Percentiles rank a stretch among this genome's conserved stretches.
These are phyloP conservation scores for Tyria jacobaeae DNA, from an alignment of 2,888 invertebrate species.

Conservation along the genomic window DNA sequence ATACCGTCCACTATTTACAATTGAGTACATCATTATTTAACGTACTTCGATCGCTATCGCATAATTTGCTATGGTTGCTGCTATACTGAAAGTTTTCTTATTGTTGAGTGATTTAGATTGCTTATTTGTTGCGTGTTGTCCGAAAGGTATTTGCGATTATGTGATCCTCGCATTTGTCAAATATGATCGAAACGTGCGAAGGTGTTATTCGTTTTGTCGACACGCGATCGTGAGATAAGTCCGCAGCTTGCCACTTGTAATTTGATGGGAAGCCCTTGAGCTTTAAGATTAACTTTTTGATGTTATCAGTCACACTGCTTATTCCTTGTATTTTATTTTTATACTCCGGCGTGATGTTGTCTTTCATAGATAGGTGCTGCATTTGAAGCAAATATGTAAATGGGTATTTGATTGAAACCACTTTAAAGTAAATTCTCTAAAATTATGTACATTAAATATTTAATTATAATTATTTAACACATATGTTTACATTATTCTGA, in stretches of 20 bases:
- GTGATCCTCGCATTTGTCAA: conserved; percentile 76
- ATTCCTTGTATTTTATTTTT: conserved; percentile 29
- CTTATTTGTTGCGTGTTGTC: conserved; percentile 44
- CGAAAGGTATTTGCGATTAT: conserved; percentile 66
- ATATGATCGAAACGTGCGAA: conserved; percentile 73
- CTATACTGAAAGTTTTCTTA: conserved; percentile 54
- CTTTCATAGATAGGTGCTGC: neutral
- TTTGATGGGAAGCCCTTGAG: conserved; percentile 74
- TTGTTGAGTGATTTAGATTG: conserved; percentile 49
- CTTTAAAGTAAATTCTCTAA: neutral
- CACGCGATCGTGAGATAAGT: conserved; percentile 77
- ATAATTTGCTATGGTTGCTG: conserved; percentile 48
- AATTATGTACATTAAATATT: neutral
- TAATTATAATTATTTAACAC: too few species aligned
- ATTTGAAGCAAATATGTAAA: neutral
- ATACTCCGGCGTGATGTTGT: conserved; percentile 28
- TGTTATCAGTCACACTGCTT: conserved; percentile 34
- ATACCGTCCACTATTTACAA: conserved; percentile 57
- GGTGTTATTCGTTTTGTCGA: conserved; percentile 79
- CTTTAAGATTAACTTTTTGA: conserved; percentile 58
- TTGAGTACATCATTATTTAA: conserved; percentile 63
- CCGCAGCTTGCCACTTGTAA: conserved; percentile 73
- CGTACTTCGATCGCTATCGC: conserved; percentile 62
- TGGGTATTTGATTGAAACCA: neutral
- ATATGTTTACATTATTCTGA: too few species aligned